Evolutionary conservation across 2,113 vertebrate genomes (phyloP).

Genomic region (Leucoraja erinaceus): DNA sequence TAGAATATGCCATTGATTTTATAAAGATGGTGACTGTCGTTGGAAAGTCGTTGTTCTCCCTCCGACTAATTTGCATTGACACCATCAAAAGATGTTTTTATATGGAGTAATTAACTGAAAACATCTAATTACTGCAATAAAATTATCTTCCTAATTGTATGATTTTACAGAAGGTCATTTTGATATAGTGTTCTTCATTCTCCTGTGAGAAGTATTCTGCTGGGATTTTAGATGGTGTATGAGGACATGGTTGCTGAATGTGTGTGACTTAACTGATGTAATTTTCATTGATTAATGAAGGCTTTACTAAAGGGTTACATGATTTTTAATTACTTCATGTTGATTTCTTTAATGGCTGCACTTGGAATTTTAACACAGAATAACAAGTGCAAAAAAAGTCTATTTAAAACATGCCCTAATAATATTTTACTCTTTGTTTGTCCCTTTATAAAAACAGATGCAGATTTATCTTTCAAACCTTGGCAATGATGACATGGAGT

Average conservation of each 20-base stretch:
- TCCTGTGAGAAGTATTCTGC: not conserved
- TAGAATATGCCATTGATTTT: not conserved
- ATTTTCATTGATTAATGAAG: conserved; percentile 25
- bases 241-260: conserved; percentile 3
- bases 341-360: not conserved
- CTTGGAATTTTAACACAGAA: not conserved
- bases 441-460: conserved; percentile 67
- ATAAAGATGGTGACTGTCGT: not conserved
- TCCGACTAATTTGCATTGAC: not conserved
- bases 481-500: conserved; percentile 86
- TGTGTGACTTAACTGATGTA: conserved; percentile 6
- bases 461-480: conserved; percentile 97
- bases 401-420: not conserved
- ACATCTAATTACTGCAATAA: conserved; percentile 22
- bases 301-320: conserved; percentile 8
- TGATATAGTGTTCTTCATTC: conserved; percentile 15
- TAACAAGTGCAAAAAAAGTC: not conserved
- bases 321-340: conserved; percentile 28
- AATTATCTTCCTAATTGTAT: conserved; percentile 33
- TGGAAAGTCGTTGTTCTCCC: not conserved
- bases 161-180: conserved; percentile 28
- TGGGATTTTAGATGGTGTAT: conserved; percentile 1
- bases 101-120: conserved; percentile 32
- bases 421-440: not conserved
- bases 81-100: conserved; percentile 33